A percentile compares a stretch with the other conserved stretches of the same genome.
phyloP scores from a whole-genome alignment of 2,797 vertebrate species.

The Merluccius polli region DNA sequence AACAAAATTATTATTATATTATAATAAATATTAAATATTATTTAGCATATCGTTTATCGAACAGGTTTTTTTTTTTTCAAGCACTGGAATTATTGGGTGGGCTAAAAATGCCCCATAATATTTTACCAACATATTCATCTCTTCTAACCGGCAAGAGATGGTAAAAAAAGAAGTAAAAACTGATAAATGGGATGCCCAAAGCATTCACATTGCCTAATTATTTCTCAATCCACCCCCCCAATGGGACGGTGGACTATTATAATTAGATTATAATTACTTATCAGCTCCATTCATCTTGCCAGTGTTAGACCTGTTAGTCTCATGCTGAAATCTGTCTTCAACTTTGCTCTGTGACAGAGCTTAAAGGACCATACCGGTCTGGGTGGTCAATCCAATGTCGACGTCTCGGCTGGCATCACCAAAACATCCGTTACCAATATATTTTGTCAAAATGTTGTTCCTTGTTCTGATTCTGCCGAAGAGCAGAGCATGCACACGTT shows the following conservation, averaged over 20 bases:
- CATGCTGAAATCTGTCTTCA: neutral
- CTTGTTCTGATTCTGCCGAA: too few species aligned
- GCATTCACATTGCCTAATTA: neutral
- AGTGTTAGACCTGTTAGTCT: neutral
- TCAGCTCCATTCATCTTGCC: neutral
- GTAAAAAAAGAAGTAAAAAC: neutral
- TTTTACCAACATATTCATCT: conserved; percentile 5
- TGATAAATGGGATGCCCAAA: conserved; percentile 8
- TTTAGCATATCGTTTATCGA: neutral
- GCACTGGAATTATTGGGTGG: neutral
- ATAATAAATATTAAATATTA: neutral
- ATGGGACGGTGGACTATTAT: conserved; percentile 2
- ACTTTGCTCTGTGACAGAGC: neutral
- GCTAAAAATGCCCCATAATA: conserved; percentile 2
- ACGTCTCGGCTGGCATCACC: too few species aligned
- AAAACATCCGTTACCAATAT: too few species aligned
- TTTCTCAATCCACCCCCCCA: neutral
- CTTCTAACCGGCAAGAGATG: neutral
- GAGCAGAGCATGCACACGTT: too few species aligned
- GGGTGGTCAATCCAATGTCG: neutral
- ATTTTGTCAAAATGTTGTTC: too few species aligned
- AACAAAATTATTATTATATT: neutral
- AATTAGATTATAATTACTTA: neutral
- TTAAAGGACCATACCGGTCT: neutral
- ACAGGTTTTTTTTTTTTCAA: neutral